Conservation (phyloP, 2,113 vertebrate genomes). For the Rhynchomys soricoides region DNA sequence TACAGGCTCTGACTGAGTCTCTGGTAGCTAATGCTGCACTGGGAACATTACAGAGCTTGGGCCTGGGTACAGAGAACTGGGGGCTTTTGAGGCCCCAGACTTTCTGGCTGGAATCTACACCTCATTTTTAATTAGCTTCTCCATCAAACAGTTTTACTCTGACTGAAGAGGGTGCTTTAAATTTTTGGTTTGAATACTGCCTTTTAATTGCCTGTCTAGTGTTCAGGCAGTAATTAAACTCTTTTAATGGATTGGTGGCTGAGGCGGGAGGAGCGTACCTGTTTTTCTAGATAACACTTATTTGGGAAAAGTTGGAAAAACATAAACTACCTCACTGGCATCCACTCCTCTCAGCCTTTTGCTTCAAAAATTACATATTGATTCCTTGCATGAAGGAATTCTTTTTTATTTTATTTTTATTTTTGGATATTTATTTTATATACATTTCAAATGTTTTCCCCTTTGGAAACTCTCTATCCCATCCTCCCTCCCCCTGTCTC, state of each 20-base stretch:
- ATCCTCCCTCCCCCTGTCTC: too few species aligned
- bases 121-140: conserved; percentile 83
- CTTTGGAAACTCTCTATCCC: too few species aligned
- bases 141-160: conserved; percentile 81
- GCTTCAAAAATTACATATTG: conserved; percentile 88
- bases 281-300: conserved; percentile 84
- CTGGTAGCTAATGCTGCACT: neutral
- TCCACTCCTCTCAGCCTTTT: conserved; percentile 66
- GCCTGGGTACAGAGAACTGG: neutral
- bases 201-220: conserved; percentile 85
- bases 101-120: neutral
- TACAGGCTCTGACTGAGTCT: neutral
- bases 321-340: conserved; percentile 79
- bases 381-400: conserved; percentile 76
- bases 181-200: conserved; percentile 81
- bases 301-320: conserved; percentile 84
- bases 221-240: conserved; percentile 85
- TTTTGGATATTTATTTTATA: too few species aligned
- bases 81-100: neutral
- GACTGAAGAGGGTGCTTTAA: conserved; percentile 85
- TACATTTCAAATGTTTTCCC: too few species aligned
- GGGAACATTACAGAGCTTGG: neutral
- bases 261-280: conserved; percentile 81
- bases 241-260: conserved; percentile 82
- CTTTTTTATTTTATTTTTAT: too few species aligned